A percentile compares a stretch with the other conserved stretches of the same genome.
Conservation (phyloP, 2,113 vertebrate species). For the Felis catus region DNA sequence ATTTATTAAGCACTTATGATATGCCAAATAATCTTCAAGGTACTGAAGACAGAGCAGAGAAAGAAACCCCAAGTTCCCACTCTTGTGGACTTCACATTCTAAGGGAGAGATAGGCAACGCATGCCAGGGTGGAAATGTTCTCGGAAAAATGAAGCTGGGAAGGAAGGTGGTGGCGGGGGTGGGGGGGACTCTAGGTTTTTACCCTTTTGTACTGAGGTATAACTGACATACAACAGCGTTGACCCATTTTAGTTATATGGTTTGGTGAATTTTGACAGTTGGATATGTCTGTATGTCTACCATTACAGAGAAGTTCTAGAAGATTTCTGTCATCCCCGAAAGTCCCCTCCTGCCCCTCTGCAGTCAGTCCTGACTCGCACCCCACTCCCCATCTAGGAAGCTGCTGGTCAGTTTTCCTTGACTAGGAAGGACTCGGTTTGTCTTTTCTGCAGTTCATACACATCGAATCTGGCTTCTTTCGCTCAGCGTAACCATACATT, state of each 20-base stretch:
- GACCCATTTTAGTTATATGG: not conserved
- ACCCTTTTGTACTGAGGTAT: not conserved
- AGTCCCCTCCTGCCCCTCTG: not conserved
- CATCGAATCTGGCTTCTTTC: not conserved
- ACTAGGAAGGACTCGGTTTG: not conserved
- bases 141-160: not conserved
- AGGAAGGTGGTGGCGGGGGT: not conserved
- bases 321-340: not conserved
- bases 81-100: not conserved
- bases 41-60: not conserved
- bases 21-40: not conserved
- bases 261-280: not conserved
- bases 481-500: not conserved
- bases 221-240: not conserved
- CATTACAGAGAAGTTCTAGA: not conserved
- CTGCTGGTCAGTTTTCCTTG: not conserved
- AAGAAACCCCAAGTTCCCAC: not conserved
- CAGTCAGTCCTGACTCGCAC: not conserved
- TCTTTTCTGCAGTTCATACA: not conserved
- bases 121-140: not conserved
- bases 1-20: not conserved
- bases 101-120: not conserved
- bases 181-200: too few species aligned
- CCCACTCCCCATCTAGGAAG: not conserved
- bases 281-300: not conserved